Evolutionary conservation across 2,113 vertebrate genomes (phyloP).

Genomic region (Gasterosteus aculeatus): DNA sequence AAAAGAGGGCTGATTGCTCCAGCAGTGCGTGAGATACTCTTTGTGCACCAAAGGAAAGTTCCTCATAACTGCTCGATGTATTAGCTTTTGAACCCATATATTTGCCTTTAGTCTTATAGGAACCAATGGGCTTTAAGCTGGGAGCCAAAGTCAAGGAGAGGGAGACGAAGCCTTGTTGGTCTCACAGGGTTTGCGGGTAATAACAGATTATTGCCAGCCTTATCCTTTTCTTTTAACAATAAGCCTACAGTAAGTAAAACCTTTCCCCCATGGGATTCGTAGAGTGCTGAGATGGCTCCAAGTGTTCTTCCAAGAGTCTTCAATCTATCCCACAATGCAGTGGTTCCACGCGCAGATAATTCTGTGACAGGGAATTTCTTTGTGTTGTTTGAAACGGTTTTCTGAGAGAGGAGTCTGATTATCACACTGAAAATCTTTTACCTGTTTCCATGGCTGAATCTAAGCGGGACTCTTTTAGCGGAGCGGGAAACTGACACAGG

Average conservation of each 20-base stretch:
- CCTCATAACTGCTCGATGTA: neutral
- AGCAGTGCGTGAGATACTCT: slow-evolving; percentile 56
- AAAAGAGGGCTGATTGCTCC: slow-evolving; percentile 56
- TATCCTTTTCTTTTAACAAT: neutral
- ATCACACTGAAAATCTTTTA: slow-evolving; percentile 19
- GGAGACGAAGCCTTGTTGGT: neutral
- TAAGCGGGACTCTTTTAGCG: slow-evolving; percentile 1
- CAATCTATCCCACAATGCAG: neutral
- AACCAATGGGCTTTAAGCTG: neutral
- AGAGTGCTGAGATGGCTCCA: neutral
- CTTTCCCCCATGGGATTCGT: neutral
- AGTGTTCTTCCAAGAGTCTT: neutral
- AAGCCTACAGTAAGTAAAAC: neutral
- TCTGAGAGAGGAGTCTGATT: slow-evolving; percentile 5
- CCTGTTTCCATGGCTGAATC: slow-evolving; percentile 2
- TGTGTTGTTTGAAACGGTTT: neutral
- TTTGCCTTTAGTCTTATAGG: neutral
- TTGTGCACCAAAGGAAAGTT: neutral
- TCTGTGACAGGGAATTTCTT: neutral
- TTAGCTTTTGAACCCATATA: neutral
- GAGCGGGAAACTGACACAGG: slow-evolving; percentile 22
- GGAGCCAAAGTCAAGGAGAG: neutral
- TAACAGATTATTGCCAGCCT: neutral
- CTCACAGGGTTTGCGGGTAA: neutral
- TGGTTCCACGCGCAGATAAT: neutral